Conservation (phyloP, 2,888 invertebrate genomes). For the Cepaea hortensis region DNA sequence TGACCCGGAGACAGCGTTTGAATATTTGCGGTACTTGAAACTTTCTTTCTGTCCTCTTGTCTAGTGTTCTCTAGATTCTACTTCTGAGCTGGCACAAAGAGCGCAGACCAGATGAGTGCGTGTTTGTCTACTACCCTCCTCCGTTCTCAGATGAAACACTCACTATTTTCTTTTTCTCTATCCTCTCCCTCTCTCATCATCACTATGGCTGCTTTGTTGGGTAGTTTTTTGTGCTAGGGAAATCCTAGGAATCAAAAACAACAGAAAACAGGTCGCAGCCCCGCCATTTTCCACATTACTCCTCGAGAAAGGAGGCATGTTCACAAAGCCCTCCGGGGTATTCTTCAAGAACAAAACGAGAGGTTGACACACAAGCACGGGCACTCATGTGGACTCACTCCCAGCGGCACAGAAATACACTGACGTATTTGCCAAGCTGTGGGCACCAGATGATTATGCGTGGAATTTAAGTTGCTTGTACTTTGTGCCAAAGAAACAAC, state of each 20-base stretch:
- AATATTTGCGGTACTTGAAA: too few relatives aligned
- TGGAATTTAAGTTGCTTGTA: not conserved
- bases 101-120: too few relatives aligned
- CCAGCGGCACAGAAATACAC: not conserved
- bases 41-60: too few relatives aligned
- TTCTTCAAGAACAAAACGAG: conserved; percentile 1
- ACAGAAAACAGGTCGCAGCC: not conserved
- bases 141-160: not conserved
- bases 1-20: too few relatives aligned
- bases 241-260: not conserved
- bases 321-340: not conserved
- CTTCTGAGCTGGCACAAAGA: too few relatives aligned
- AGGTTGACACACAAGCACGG: not conserved
- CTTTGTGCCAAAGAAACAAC: not conserved
- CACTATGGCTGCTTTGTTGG: not conserved
- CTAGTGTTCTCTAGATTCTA: too few relatives aligned
- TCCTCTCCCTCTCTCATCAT: not conserved
- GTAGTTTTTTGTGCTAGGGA: not conserved
- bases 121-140: not conserved
- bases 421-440: conserved; percentile 7
- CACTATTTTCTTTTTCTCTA: not conserved
- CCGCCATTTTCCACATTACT: conserved; percentile 4
- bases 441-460: conserved; percentile 11
- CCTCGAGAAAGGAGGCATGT: not conserved
- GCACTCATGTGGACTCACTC: not conserved